Conservation (phyloP, 2,113 vertebrate species). For the Xiphophorus hellerii region DNA sequence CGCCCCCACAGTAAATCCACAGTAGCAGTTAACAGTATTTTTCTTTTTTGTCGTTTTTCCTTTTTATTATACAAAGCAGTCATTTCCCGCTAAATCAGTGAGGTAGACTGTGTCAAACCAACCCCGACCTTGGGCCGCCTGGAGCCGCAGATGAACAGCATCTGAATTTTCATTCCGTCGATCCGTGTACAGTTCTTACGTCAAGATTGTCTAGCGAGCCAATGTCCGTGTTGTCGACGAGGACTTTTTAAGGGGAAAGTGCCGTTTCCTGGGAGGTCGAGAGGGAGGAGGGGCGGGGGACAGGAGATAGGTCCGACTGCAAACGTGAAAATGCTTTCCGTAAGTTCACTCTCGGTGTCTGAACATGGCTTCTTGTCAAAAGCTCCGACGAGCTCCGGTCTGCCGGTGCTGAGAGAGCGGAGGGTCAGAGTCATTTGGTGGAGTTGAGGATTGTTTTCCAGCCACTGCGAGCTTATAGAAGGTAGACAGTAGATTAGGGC, state of each 20-base stretch:
- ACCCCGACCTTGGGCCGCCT: slow-evolving; percentile 78
- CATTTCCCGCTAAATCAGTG: slow-evolving; percentile 83
- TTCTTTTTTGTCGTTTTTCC: slow-evolving; percentile 10
- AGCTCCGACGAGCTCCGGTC: slow-evolving; percentile 69
- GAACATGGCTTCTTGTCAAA: slow-evolving; percentile 78
- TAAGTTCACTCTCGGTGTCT: slow-evolving; percentile 77
- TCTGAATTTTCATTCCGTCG: slow-evolving; percentile 60
- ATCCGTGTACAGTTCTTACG: slow-evolving; percentile 68
- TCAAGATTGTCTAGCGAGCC: slow-evolving; percentile 84
- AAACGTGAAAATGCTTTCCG: slow-evolving; percentile 72
- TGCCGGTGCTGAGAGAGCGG: slow-evolving; percentile 66
- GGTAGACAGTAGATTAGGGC: slow-evolving; percentile 67
- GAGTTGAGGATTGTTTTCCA: slow-evolving; percentile 77
- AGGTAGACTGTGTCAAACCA: slow-evolving; percentile 84
- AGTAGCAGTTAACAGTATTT: slow-evolving; percentile 82
- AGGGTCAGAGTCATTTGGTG: slow-evolving; percentile 78
- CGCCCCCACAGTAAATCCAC: slow-evolving; percentile 65
- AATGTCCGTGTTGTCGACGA: slow-evolving; percentile 74
- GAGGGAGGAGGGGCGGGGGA: slow-evolving; percentile 12
- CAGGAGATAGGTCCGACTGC: slow-evolving; percentile 77
- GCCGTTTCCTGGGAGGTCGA: slow-evolving; percentile 63
- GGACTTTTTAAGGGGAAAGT: slow-evolving; percentile 73
- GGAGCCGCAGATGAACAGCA: slow-evolving; percentile 74
- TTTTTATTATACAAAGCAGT: slow-evolving; percentile 79
- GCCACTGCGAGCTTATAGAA: slow-evolving; percentile 72